Conservation (phyloP, 2,113 vertebrate species). For the Dicrurus megarhynchus region DNA sequence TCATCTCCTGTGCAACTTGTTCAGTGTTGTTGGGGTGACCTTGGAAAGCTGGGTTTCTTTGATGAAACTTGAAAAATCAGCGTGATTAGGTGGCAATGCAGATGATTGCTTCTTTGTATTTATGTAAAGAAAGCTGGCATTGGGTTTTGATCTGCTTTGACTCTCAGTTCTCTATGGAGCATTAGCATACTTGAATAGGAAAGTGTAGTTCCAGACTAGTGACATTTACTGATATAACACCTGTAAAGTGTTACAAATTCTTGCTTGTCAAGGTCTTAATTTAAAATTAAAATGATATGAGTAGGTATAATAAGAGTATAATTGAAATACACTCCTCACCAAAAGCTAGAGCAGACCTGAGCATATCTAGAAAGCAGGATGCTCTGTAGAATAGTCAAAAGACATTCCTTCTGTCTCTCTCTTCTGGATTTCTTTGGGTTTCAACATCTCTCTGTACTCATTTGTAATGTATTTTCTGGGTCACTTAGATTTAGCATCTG, state of each 20-base stretch:
- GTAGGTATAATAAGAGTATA: not conserved
- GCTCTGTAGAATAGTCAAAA: not conserved
- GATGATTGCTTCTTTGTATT: not conserved
- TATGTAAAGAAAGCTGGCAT: not conserved
- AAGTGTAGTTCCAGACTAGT: not conserved
- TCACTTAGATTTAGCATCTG: not conserved
- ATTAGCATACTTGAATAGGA: not conserved
- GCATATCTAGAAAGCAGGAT: slow-evolving; percentile 21
- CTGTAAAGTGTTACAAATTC: not conserved
- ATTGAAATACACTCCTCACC: not conserved
- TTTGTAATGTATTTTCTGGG: not conserved
- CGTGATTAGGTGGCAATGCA: not conserved
- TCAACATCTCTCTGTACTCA: slow-evolving; percentile 7
- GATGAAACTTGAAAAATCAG: not conserved
- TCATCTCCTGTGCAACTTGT: not conserved
- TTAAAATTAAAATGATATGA: not conserved
- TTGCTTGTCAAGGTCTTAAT: not conserved
- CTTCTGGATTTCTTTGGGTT: slow-evolving; percentile 39
- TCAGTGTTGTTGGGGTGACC: not conserved
- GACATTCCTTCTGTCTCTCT: not conserved
- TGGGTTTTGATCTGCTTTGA: not conserved
- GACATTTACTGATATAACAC: not conserved
- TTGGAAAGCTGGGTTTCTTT: not conserved
- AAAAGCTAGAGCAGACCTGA: slow-evolving; percentile 18
- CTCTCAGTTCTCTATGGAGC: not conserved